Evolutionary conservation across 1,140 invertebrate species (phyloP), one percentile per base, ranked within the genome.

Genomic region (Cardiocondyla obscurior): DNA sequence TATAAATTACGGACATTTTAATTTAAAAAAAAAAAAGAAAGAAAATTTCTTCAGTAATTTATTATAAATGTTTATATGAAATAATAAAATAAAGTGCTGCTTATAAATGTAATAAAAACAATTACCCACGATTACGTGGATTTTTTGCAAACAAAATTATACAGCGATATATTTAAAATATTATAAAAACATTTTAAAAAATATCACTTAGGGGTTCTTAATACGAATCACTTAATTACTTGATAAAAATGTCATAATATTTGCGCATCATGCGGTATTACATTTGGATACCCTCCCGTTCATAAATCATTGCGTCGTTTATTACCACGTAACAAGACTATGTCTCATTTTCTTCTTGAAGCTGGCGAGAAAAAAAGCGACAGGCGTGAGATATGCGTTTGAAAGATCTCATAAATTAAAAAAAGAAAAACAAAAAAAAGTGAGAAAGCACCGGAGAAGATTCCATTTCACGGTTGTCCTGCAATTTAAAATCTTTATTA

Each of bases 231-330:
- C 19, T 62, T 64, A 76, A 76, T 76, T 76, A 64, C 1, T 76
- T 46, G 30, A 36, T 30, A 76, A 16, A 46, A 74, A 60, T 12
- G 60, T 12, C 62, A 76, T n/a, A 64, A 76, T 36, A 46, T 76
- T 62, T 14, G 39, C 55, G n/a, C n/a, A 42, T 74, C n/a, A 12
- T 5, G 19, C 8, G 16, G 64, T 33, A 49, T 72, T 73, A 44
- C 22, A 39, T 19, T 30, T 28, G 42, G 30, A 36, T 49, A 0
- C 14, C 19, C 19, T 49, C 44, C 4, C 19, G 6, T 46, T 10
- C 58, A 49, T 64, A 64, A 36, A 76, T 76, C 30, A 76, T 76
- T 64, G 7, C 42, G 16, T 64, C 57, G 8, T 76, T 76, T 76
- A 76, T 76, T 64, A 64, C 7, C 44, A 64, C 14, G 57, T 64